Base-by-base conservation (phyloP, 2,113 vertebrate species). In the Plestiodon gilberti region DNA sequence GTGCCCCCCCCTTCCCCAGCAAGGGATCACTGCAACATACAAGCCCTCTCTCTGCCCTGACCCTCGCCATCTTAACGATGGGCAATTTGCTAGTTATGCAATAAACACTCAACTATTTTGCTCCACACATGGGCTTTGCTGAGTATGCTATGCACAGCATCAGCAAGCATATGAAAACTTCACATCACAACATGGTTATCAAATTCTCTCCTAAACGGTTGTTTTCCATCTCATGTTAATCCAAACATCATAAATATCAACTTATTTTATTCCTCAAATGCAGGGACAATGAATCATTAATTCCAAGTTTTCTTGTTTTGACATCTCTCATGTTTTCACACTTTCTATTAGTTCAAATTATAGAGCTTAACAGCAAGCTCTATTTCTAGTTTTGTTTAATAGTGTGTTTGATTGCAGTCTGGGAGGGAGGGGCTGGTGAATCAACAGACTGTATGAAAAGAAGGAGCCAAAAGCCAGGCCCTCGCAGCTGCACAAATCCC, bases 231-330 rank as follows among this genome's bases (percentile, higher is more conserved):
- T 80, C 59, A 43, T 78, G 48, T 67, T 79, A 74, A 74, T 79
- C 33, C 33, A 84, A 74, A 81, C 84, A 48, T 67, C 77, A 81
- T 65, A 65, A 65, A n/a, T 33, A 33, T 35, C 62, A 22, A 69
- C 80, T 28, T 18, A 33, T 30, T 64, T 64, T 28, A 75, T 30
- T 80, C n/a, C 59, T 81, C 61, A 87, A 64, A 81, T 40, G 35
- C 59, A 65, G 71, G 30, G 78, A 30, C 59, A 75, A 81, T 87
- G 85, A 86, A 70, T 81, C 78, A 86, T 75, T n/a, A 33, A 62
- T 73, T 35, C 35, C 78, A 86, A 62, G 55, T 84, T 74, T 73
- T 62, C 59, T 74, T 62, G 70, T 75, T 81, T 75, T 81, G 78
- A 81, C 59, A 65, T 65, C 59, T 55, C n/a, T 65, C 22, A 38